A percentile compares a stretch with the other conserved stretches of the same genome.
phyloP scores from a whole-genome alignment of 1,140 invertebrate genomes.

The Ceratina calcarata region DNA sequence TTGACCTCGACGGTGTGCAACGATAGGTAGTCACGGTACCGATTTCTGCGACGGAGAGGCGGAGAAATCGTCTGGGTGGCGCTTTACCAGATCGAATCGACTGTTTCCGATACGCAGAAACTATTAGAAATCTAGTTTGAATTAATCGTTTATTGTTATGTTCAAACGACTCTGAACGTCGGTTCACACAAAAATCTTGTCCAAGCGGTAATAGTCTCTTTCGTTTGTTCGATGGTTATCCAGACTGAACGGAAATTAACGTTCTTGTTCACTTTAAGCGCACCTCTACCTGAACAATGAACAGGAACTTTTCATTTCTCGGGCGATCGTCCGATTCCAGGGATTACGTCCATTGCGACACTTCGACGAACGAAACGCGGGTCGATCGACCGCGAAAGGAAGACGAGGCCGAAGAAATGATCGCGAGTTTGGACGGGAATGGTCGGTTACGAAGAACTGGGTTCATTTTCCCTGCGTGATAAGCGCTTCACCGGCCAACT shows the following conservation, averaged over 20 bases:
- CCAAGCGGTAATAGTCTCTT: no score
- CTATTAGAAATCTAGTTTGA: no score
- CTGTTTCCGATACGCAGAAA: neutral
- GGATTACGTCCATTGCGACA: neutral
- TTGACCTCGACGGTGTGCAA: conserved; percentile 14
- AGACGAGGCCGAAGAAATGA: no score
- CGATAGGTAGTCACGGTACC: neutral
- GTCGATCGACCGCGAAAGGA: neutral
- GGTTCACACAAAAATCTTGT: no score
- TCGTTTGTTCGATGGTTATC: no score
- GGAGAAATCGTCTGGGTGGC: neutral
- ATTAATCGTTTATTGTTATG: no score
- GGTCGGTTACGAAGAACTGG: conserved; percentile 51
- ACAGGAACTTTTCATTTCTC: neutral
- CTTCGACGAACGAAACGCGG: neutral
- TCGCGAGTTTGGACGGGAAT: neutral
- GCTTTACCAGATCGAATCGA: neutral
- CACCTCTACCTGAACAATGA: no score
- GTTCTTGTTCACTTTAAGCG: no score
- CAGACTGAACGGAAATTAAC: neutral
- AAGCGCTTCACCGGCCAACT: conserved; percentile 50
- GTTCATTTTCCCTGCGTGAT: conserved; percentile 59
- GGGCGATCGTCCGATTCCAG: no score
- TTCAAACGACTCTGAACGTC: no score
- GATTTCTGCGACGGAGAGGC: neutral